phyloP scores from a whole-genome alignment of 2,888 invertebrate genomes.

The Sphaeridia pumilis region DNA sequence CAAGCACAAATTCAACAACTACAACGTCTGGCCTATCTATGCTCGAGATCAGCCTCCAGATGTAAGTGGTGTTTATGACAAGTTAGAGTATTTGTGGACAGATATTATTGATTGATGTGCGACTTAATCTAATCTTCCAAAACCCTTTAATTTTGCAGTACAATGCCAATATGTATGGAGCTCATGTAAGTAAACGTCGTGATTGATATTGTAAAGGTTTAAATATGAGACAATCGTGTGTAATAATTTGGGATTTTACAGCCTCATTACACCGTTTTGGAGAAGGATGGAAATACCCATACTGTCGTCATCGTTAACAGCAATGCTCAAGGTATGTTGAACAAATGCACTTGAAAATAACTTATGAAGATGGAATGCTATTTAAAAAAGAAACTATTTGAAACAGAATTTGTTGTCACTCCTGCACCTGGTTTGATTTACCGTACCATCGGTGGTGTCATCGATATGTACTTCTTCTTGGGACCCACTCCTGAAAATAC shows the following conservation, averaged over 20 bases:
- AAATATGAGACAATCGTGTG: neutral
- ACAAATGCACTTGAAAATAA: slow-evolving; percentile 29
- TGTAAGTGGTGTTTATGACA: slow-evolving; percentile 14
- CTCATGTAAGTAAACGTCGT: slow-evolving; percentile 36
- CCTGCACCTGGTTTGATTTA: slow-evolving; percentile 70
- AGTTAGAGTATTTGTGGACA: neutral
- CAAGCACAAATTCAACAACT: slow-evolving; percentile 38
- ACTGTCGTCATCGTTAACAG: slow-evolving; percentile 71
- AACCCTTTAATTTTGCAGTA: slow-evolving; percentile 7
- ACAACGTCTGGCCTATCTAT: slow-evolving; percentile 39
- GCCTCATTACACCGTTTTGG: slow-evolving; percentile 66
- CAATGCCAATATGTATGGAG: slow-evolving; percentile 58
- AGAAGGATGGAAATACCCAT: slow-evolving; percentile 55
- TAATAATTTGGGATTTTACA: slow-evolving; percentile 42
- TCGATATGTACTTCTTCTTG: slow-evolving; percentile 64
- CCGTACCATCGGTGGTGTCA: slow-evolving; percentile 65
- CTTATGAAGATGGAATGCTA: neutral
- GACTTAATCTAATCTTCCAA: neutral
- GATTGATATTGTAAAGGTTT: too few relatives aligned
- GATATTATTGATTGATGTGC: neutral
- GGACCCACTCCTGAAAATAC: slow-evolving; percentile 63
- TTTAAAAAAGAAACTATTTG: neutral
- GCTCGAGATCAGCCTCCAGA: slow-evolving; percentile 38
- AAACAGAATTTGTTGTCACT: slow-evolving; percentile 62
- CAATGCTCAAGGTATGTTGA: slow-evolving; percentile 79